Conservation (phyloP, 2,113 vertebrate genomes). For the Microtus pennsylvanicus region DNA sequence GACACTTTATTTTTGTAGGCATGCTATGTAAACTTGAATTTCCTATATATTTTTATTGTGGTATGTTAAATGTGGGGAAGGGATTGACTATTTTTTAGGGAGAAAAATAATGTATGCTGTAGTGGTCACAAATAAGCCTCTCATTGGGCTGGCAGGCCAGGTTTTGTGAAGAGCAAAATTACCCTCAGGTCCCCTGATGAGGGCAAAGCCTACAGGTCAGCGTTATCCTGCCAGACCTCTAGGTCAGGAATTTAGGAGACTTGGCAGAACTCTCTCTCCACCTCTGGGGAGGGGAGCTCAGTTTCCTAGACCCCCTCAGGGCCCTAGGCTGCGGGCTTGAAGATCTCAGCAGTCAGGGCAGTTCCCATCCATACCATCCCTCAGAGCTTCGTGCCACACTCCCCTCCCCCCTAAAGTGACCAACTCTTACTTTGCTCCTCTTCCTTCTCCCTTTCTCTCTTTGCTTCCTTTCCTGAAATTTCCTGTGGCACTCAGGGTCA, state of each 20-base stretch:
- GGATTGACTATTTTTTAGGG: conserved; percentile 61
- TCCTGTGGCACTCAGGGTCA: conserved; percentile 73
- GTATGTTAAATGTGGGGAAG: conserved; percentile 77
- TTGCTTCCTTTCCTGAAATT: conserved; percentile 53
- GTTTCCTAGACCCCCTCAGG: background rate
- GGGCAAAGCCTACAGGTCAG: background rate
- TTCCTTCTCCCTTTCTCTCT: background rate
- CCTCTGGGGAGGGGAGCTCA: background rate
- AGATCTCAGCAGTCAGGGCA: background rate
- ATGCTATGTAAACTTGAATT: conserved; percentile 86
- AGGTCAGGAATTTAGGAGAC: background rate
- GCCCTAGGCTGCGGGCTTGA: conserved; percentile 4
- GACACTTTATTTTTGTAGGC: conserved; percentile 68
- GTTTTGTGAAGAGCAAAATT: conserved; percentile 70
- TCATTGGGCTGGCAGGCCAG: conserved; percentile 77
- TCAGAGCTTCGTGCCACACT: background rate
- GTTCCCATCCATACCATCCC: conserved; percentile 8
- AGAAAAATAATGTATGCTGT: conserved; percentile 69
- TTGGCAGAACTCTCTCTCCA: background rate
- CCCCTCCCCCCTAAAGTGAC: background rate
- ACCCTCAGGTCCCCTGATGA: conserved; percentile 8
- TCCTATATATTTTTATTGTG: conserved; percentile 79
- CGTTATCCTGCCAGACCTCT: background rate
- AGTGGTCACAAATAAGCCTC: conserved; percentile 66
- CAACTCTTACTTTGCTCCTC: background rate